Evolutionary conservation across 1,140 invertebrate genomes (phyloP).

Genomic region (Tetramorium alpestre): DNA sequence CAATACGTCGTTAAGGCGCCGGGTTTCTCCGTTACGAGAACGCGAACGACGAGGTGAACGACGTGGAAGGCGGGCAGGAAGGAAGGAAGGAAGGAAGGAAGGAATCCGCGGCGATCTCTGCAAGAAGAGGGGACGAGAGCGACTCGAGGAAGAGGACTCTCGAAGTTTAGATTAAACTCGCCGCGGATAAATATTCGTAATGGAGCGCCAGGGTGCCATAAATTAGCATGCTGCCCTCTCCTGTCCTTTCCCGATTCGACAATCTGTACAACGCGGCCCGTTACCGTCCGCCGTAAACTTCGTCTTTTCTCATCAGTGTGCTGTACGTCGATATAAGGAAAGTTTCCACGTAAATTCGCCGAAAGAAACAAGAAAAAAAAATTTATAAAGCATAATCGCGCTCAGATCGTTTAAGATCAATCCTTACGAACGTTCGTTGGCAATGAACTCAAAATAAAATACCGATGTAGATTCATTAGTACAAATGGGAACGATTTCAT

Average conservation of each 20-base stretch:
- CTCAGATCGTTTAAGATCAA: neutral
- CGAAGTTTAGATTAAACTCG: constrained; percentile 86
- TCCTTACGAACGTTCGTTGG: neutral
- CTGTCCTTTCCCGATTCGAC: constrained; percentile 76
- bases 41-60: constrained; percentile 58
- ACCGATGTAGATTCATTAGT: constrained; percentile 4
- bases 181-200: constrained; percentile 86
- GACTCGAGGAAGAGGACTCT: constrained; percentile 73
- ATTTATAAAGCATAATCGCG: neutral
- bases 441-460: neutral
- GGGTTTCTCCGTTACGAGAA: constrained; percentile 64
- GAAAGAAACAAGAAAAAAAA: neutral
- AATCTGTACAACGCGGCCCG: constrained; percentile 68
- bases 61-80: constrained; percentile 46
- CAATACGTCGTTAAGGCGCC: constrained; percentile 85
- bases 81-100: constrained; percentile 39
- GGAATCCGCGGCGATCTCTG: constrained; percentile 47
- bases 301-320: constrained; percentile 62
- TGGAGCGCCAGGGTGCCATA: constrained; percentile 86
- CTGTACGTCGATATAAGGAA: constrained; percentile 57
- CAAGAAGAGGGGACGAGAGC: constrained; percentile 43
- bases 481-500: neutral
- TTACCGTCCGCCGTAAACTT: constrained; percentile 68
- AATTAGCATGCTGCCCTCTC: constrained; percentile 84
- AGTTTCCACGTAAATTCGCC: constrained; percentile 50